Percentiles rank a stretch among this genome's conserved stretches.
These are phyloP conservation scores for Drosophila conformis DNA, from an alignment of 2,888 invertebrate species.

Conservation along the genomic window DNA sequence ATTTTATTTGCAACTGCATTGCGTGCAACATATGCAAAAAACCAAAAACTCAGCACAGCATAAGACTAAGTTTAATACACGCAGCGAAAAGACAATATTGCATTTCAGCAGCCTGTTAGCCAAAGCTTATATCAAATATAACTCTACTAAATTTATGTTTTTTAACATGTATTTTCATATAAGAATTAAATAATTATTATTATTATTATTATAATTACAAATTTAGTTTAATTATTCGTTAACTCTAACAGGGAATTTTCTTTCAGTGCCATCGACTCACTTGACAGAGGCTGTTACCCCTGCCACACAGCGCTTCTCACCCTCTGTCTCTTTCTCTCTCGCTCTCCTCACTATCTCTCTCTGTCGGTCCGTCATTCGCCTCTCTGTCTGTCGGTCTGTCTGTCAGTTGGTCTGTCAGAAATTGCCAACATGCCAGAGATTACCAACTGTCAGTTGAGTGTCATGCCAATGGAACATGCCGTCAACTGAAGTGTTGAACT, in stretches of 20 bases:
- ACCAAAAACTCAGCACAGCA: slow-evolving; percentile 25
- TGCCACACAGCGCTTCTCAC: slow-evolving; percentile 39
- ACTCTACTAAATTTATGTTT: neutral
- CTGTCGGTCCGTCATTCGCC: slow-evolving; percentile 38
- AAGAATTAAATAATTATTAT: no score
- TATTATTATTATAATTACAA: neutral
- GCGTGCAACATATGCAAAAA: slow-evolving; percentile 56
- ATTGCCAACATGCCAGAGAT: slow-evolving; percentile 84
- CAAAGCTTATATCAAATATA: neutral
- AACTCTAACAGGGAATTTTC: neutral
- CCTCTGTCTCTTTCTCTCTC: slow-evolving; percentile 16
- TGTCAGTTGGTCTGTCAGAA: slow-evolving; percentile 74
- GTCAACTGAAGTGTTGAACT: slow-evolving; percentile 84
- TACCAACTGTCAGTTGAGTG: slow-evolving; percentile 84
- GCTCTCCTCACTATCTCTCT: slow-evolving; percentile 14
- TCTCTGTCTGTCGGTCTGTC: slow-evolving; percentile 33
- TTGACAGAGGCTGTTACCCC: slow-evolving; percentile 4
- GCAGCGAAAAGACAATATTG: slow-evolving; percentile 4
- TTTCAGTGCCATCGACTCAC: neutral
- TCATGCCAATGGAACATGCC: slow-evolving; percentile 84
- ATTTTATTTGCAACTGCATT: slow-evolving; percentile 71
- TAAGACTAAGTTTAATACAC: slow-evolving; percentile 58
- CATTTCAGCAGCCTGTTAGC: no score
- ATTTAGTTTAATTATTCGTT: neutral
- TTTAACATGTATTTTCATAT: no score